These are phyloP conservation scores for Pollachius pollachius DNA, from an alignment of 2,113 vertebrate genomes.

Conservation along the genomic window DNA sequence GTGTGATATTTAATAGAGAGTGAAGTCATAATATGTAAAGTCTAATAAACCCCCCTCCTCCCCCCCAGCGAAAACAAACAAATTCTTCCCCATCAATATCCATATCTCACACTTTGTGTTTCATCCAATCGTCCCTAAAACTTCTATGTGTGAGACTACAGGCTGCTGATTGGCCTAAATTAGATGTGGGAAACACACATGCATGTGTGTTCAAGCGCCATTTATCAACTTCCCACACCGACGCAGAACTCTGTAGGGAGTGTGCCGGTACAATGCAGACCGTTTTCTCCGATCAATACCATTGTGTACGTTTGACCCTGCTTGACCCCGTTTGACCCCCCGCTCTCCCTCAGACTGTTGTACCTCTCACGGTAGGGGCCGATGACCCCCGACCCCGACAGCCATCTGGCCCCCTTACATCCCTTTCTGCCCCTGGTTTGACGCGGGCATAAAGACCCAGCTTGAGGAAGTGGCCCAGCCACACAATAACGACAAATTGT, in stretches of 20 bases:
- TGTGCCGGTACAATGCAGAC: constrained; percentile 56
- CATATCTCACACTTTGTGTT: too few species aligned
- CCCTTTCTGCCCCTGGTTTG: constrained; percentile 21
- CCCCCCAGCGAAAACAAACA: too few species aligned
- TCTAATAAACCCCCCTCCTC: too few species aligned
- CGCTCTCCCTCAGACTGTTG: constrained; percentile 48
- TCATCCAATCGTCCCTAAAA: too few species aligned
- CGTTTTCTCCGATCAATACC: constrained; percentile 57
- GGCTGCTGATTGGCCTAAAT: not conserved
- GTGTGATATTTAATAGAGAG: too few species aligned
- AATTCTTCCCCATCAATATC: too few species aligned
- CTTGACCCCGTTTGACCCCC: not conserved
- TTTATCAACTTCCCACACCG: constrained; percentile 48
- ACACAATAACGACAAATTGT: constrained; percentile 46
- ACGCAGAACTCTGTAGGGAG: constrained; percentile 46
- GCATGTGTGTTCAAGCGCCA: constrained; percentile 21
- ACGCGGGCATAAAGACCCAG: constrained; percentile 28
- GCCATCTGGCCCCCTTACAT: constrained; percentile 52
- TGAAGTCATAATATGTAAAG: too few species aligned
- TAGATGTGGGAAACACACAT: not conserved
- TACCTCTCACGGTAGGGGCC: constrained; percentile 31
- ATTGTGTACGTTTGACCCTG: constrained; percentile 48
- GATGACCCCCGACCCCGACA: constrained; percentile 39
- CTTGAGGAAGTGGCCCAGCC: constrained; percentile 56
- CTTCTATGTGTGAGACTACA: too few species aligned